These are phyloP conservation scores for Enteromius unitaeniatus DNA, from an alignment of 2,797 vertebrate species.

Conservation along the genomic window DNA sequence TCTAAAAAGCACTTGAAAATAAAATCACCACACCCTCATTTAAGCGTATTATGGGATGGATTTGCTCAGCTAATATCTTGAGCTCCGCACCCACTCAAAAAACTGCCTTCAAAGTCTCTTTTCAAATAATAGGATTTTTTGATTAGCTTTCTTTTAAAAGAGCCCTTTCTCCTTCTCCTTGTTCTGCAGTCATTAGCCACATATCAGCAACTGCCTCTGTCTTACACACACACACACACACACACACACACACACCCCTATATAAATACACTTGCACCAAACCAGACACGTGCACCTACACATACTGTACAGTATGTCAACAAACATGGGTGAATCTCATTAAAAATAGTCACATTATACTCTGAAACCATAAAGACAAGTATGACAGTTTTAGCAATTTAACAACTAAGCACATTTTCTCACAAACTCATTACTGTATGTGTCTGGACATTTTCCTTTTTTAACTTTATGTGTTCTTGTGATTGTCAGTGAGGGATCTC, in stretches of 20 bases:
- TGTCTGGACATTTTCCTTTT: background rate
- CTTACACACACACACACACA: background rate
- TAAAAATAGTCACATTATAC: background rate
- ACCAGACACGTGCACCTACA: background rate
- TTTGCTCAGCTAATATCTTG: conserved; percentile 24
- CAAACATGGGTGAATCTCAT: background rate
- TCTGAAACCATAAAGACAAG: background rate
- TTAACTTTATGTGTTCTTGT: background rate
- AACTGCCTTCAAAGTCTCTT: background rate
- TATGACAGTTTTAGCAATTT: background rate
- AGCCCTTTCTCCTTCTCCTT: background rate
- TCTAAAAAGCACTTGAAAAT: conserved; percentile 21
- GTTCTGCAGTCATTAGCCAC: background rate
- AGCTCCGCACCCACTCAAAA: conserved; percentile 17
- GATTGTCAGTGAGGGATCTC: background rate
- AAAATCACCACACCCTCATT: conserved; percentile 20
- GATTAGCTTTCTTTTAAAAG: background rate
- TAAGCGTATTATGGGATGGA: conserved; percentile 29
- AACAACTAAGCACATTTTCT: background rate
- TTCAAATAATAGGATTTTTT: conserved; percentile 35
- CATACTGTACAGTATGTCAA: background rate
- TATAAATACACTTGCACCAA: background rate
- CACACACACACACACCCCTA: background rate
- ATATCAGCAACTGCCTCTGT: background rate
- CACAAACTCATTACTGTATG: background rate